Conservation (phyloP, 2,797 vertebrate species). For the Coluber constrictor region DNA sequence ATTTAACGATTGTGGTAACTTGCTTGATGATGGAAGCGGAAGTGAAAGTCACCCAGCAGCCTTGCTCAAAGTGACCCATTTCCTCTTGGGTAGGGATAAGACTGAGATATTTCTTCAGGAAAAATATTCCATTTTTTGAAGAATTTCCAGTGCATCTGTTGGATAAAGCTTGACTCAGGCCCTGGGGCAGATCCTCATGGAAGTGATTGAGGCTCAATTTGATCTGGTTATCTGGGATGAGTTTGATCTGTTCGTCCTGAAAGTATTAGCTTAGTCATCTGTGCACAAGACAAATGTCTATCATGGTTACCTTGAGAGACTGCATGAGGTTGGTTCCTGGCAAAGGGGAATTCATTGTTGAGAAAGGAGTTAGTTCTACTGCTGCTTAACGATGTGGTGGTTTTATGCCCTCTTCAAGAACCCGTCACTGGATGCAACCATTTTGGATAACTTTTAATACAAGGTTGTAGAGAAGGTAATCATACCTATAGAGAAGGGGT, state of each 20-base stretch:
- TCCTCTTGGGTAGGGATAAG: not conserved
- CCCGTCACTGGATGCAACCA: not conserved
- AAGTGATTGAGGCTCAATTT: not conserved
- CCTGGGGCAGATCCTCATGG: not conserved
- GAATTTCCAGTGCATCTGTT: not conserved
- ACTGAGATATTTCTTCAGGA: not conserved
- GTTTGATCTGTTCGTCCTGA: not conserved
- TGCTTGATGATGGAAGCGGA: not conserved
- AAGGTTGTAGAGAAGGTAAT: not conserved
- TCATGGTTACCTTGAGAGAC: not conserved
- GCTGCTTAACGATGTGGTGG: not conserved
- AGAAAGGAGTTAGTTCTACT: not conserved
- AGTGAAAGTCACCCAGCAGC: not conserved
- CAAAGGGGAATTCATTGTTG: not conserved
- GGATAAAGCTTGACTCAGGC: not conserved
- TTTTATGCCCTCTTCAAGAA: not conserved
- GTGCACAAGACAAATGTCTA: not conserved
- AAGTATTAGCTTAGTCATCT: not conserved
- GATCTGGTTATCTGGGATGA: not conserved
- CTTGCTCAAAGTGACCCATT: not conserved
- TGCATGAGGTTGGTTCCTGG: not conserved
- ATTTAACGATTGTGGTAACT: not conserved
- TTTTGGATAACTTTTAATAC: not conserved
- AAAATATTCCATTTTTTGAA: not conserved
- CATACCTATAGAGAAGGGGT: not conserved